Conservation (phyloP, 2,888 invertebrate species). For the Branchellion lobata region DNA sequence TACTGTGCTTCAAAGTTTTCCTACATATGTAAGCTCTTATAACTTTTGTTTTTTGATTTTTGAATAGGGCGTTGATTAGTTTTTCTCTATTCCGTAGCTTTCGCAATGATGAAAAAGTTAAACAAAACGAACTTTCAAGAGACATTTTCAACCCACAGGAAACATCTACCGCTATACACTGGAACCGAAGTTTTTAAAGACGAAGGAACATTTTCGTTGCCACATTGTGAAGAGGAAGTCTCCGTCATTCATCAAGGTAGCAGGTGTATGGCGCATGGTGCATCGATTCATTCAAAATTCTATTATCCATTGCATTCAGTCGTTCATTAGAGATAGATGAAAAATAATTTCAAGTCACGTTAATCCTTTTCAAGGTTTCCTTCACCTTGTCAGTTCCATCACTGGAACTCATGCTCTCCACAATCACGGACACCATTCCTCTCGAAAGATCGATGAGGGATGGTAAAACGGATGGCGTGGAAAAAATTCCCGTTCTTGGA, state of each 20-base stretch:
- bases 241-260: not conserved
- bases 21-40: no score
- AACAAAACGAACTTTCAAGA: no score
- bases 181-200: constrained; percentile 27
- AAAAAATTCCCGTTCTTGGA: not conserved
- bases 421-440: not conserved
- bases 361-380: not conserved
- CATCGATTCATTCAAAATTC: no score
- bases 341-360: no score
- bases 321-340: no score
- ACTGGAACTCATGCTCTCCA: not conserved
- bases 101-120: no score
- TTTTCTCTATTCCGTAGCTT: no score
- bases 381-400: not conserved
- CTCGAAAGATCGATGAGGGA: not conserved
- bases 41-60: no score
- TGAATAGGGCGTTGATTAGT: no score
- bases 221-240: not conserved
- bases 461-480: not conserved
- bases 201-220: constrained; percentile 24
- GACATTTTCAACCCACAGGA: constrained; percentile 5
- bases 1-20: no score
- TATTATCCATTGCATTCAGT: no score
- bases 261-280: not conserved
- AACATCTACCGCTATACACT: constrained; percentile 34